Base-by-base conservation (phyloP, 92 coral and sea anemone species). In the Actinostola sp. region DNA sequence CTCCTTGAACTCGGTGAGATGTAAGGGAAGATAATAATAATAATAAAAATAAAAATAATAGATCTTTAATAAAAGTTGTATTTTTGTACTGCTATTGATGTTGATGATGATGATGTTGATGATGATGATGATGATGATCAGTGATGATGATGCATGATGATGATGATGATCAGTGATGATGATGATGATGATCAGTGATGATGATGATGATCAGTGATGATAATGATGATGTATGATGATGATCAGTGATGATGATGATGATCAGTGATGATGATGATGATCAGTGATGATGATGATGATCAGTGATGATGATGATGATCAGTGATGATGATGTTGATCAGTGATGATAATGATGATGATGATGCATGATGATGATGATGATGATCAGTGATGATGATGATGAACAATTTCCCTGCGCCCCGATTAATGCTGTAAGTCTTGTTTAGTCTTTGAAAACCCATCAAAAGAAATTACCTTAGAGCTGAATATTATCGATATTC, bases 401-500 rank as follows among this genome's bases (percentile, higher is more conserved):
- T 17, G 21, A n/a, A n/a, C n/a, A n/a, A n/a, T n/a, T n/a, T n/a
- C n/a, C n/a, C n/a, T n/a, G n/a, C n/a, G n/a, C n/a, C n/a, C n/a
- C n/a, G n/a, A n/a, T n/a, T n/a, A n/a, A n/a, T n/a, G n/a, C n/a
- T n/a, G n/a, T n/a, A n/a, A n/a, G n/a, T n/a, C n/a, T n/a, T n/a
- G n/a, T n/a, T n/a, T n/a, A n/a, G n/a, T n/a, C n/a, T n/a, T n/a
- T n/a, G n/a, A n/a, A n/a, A n/a, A n/a, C n/a, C n/a, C n/a, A n/a
- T n/a, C n/a, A n/a, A n/a, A n/a, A n/a, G n/a, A n/a, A n/a, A n/a
- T n/a, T n/a, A n/a, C n/a, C n/a, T 57, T 57, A 57, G n/a, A 57
- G 36, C 63, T 27, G 63, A 30, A 57, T 57, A 57, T 39, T 43
- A 27, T 66, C 72, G 12, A 63, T 63, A 43, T 63, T 63, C 72